Conservation (phyloP, 1,140 invertebrate genomes). For the Hylyphantes graminicola region DNA sequence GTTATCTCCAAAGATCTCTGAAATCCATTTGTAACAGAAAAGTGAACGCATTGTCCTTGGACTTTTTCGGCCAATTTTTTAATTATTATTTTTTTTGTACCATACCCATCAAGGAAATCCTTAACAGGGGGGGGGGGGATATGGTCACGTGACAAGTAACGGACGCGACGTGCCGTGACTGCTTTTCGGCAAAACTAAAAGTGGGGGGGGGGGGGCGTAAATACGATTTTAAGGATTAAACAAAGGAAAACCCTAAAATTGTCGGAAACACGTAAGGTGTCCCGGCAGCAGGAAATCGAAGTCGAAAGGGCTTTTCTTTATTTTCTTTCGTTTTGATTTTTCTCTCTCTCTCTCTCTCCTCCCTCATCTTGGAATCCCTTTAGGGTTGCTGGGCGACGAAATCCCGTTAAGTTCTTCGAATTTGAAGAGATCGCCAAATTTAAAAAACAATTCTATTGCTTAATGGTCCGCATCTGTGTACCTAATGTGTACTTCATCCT, state of each 20-base stretch:
- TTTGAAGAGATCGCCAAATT: neutral
- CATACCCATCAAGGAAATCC: conserved; percentile 46
- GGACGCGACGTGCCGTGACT: conserved; percentile 38
- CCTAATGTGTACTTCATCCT: no score
- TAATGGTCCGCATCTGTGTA: no score
- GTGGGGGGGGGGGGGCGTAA: neutral
- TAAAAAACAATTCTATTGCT: no score
- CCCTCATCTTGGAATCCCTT: neutral
- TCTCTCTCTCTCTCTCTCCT: conserved; percentile 4
- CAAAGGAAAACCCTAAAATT: conserved; percentile 31
- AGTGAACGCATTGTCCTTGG: conserved; percentile 48
- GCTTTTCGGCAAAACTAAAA: neutral
- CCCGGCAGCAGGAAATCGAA: conserved; percentile 31
- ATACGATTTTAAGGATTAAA: conserved; percentile 11
- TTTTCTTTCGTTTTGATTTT: neutral
- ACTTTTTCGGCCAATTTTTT: conserved; percentile 9
- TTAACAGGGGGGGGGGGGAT: conserved; percentile 8
- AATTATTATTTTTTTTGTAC: neutral
- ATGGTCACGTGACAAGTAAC: conserved; percentile 36
- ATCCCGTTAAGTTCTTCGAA: conserved; percentile 4
- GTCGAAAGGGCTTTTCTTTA: conserved; percentile 1
- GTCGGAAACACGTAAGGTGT: conserved; percentile 42
- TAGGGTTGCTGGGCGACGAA: conserved; percentile 2
- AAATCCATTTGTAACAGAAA: conserved; percentile 49
- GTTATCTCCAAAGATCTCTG: neutral